Percentiles rank a stretch among this genome's conserved stretches.
These are phyloP conservation scores for Oryzias melastigma DNA, from an alignment of 2,113 vertebrate species.

Conservation along the genomic window DNA sequence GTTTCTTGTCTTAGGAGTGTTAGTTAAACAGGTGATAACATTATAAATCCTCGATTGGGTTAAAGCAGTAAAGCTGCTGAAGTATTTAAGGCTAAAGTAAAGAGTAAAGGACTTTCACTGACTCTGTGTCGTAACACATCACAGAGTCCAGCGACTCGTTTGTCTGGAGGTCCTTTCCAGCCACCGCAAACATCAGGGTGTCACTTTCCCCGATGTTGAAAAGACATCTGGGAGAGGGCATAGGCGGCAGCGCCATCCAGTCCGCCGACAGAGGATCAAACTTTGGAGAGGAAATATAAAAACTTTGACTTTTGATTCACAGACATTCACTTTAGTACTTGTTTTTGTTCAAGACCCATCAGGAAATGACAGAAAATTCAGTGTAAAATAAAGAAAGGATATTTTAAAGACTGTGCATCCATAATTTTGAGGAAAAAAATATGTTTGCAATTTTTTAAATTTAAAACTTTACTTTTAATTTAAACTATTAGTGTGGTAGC, in stretches of 20 bases:
- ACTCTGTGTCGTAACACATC: conserved; percentile 91
- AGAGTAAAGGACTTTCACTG: conserved; percentile 48
- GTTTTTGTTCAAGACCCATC: no score
- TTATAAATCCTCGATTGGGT: no score
- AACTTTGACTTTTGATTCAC: neutral
- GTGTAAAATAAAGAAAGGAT: no score
- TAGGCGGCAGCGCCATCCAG: conserved; percentile 93
- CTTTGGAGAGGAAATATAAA: conserved; percentile 61
- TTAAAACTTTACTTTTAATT: neutral
- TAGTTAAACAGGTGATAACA: no score
- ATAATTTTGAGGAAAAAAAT: neutral
- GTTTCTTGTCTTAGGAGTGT: no score
- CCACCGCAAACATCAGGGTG: conserved; percentile 89
- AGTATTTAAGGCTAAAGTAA: no score
- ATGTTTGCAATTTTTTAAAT: neutral
- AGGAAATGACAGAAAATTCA: no score
- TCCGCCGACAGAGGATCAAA: conserved; percentile 86
- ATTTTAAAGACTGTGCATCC: no score
- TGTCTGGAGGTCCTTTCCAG: conserved; percentile 95
- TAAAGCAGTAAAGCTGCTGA: no score
- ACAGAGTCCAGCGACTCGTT: conserved; percentile 92
- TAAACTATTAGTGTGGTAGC: no score
- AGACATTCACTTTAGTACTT: no score
- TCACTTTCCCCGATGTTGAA: conserved; percentile 90
- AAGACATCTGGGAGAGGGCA: conserved; percentile 93